Evolutionary conservation across 2,888 invertebrate species (phyloP).

Genomic region (Lobophora halterata): DNA sequence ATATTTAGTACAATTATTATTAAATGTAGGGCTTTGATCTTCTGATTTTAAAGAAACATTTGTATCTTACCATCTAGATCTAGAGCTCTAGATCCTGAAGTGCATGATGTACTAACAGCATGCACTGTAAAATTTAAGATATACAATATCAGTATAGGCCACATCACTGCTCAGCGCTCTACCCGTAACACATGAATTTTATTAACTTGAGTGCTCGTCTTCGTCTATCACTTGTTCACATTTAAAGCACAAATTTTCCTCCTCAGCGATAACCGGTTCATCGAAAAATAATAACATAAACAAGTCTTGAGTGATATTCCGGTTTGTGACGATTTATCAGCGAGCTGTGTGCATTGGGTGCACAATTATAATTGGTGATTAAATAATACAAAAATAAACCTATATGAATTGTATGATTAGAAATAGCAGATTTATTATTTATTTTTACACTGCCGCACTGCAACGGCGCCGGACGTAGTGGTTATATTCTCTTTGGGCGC

Average conservation of each 20-base stretch:
- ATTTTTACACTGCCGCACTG: too few relatives aligned
- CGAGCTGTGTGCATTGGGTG: constrained; percentile 17
- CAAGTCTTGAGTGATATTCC: constrained; percentile 1
- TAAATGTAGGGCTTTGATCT: background rate
- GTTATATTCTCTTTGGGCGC: too few relatives aligned
- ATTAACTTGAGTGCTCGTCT: too few relatives aligned
- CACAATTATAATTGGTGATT: too few relatives aligned
- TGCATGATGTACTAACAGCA: too few relatives aligned
- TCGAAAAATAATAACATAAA: constrained; percentile 10
- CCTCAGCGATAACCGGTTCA: constrained; percentile 15
- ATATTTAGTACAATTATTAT: background rate
- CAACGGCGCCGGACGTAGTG: too few relatives aligned
- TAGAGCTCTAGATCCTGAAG: too few relatives aligned
- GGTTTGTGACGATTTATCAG: background rate
- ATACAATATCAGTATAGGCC: constrained; percentile 10
- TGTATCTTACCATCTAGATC: constrained; percentile 9
- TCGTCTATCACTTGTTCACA: constrained; percentile 1
- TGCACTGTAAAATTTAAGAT: too few relatives aligned
- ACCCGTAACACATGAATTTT: background rate
- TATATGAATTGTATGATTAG: too few relatives aligned
- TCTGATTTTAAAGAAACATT: background rate
- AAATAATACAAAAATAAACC: too few relatives aligned
- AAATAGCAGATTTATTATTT: too few relatives aligned
- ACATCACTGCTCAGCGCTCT: background rate
- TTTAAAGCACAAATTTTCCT: constrained; percentile 9